Percentiles rank a stretch among this genome's conserved stretches.
Conservation (phyloP, 2,888 invertebrate species). For the Platycheirus rosarum region DNA sequence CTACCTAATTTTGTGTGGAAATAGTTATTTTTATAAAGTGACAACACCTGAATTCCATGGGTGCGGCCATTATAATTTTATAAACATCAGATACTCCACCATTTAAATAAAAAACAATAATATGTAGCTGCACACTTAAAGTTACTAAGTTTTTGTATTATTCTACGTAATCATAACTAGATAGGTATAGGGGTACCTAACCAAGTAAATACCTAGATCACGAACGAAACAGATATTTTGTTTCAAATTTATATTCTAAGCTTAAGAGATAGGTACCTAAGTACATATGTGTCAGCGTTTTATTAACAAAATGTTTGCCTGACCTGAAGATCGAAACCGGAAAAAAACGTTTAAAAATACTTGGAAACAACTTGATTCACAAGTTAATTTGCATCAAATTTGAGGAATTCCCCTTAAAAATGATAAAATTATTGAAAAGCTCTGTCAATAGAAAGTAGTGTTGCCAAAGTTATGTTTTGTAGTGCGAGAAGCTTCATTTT, state of each 20-base stretch:
- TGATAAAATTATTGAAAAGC: conserved; percentile 18
- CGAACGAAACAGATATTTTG: background rate
- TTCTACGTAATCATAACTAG: too few relatives aligned
- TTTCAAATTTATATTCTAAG: background rate
- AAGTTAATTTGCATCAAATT: conserved; percentile 32
- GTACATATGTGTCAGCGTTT: too few relatives aligned
- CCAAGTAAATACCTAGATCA: background rate
- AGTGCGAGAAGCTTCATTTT: too few relatives aligned
- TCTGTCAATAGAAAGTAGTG: conserved; percentile 13
- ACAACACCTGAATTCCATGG: conserved; percentile 27
- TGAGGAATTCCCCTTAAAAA: conserved; percentile 29
- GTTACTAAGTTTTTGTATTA: background rate
- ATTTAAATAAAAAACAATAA: conserved; percentile 2
- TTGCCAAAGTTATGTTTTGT: conserved; percentile 3
- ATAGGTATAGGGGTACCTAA: too few relatives aligned
- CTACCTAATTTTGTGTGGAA: background rate
- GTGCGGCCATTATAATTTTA: conserved; percentile 16
- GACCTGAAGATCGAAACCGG: background rate
- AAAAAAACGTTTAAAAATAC: conserved; percentile 9
- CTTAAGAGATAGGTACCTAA: too few relatives aligned
- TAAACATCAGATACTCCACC: background rate
- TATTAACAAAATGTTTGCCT: background rate
- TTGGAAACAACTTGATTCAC: conserved; percentile 32
- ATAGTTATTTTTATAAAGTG: conserved; percentile 23
- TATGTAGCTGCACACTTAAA: background rate